Percentiles rank a stretch among this genome's conserved stretches.
These are phyloP conservation scores for Chunga burmeisteri DNA, from an alignment of 2,113 vertebrate genomes.

Conservation along the genomic window DNA sequence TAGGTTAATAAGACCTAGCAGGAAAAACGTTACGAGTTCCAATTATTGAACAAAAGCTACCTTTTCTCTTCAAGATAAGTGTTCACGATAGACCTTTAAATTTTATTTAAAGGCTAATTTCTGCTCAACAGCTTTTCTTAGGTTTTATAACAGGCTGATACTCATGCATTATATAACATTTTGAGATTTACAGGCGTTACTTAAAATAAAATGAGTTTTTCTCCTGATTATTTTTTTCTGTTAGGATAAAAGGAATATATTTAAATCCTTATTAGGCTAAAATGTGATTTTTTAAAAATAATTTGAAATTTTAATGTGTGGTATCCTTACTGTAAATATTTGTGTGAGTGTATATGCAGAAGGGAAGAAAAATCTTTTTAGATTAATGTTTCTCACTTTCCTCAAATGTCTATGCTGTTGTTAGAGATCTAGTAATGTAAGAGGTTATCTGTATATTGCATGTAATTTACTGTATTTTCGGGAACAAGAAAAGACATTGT, in stretches of 20 bases:
- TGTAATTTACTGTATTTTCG: not conserved
- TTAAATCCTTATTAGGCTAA: not conserved
- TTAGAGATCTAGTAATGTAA: not conserved
- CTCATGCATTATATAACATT: not conserved
- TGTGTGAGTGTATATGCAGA: not conserved
- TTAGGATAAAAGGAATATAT: not conserved
- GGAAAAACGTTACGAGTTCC: conserved; percentile 41
- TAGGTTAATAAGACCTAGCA: conserved; percentile 53
- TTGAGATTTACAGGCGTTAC: not conserved
- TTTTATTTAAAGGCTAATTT: conserved; percentile 47
- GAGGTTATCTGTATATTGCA: not conserved
- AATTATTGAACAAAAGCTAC: conserved; percentile 37
- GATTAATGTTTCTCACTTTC: not conserved
- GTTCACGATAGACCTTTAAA: conserved; percentile 36
- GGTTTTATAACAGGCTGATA: not conserved
- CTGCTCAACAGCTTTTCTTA: not conserved
- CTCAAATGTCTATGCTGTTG: not conserved
- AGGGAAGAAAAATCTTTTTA: not conserved
- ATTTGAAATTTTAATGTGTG: not conserved
- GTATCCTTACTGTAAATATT: not conserved
- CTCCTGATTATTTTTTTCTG: not conserved
- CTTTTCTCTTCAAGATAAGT: conserved; percentile 22
- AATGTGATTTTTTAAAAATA: not conserved
- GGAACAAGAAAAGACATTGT: not conserved
- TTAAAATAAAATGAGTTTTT: not conserved